Evolutionary conservation across 1,140 invertebrate genomes (phyloP).

Genomic region (Papilio dardanus): DNA sequence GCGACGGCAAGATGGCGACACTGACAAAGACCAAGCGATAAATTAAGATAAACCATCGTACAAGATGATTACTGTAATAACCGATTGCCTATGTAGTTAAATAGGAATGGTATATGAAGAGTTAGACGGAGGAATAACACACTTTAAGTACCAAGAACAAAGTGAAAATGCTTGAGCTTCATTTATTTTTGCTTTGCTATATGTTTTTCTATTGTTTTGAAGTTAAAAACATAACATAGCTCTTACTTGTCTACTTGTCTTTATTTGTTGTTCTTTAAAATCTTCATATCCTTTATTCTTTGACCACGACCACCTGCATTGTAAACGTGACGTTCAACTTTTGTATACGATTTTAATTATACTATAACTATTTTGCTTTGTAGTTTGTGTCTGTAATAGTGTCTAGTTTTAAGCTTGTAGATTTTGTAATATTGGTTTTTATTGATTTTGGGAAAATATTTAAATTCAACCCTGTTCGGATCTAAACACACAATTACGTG

Average conservation of each 20-base stretch:
- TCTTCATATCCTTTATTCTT: not conserved
- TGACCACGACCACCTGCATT: conserved; percentile 11
- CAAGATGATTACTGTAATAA: conserved; percentile 22
- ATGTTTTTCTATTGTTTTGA: not conserved
- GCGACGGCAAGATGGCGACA: conserved; percentile 40
- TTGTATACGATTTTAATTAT: not conserved
- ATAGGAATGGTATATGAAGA: not conserved
- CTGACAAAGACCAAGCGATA: conserved; percentile 36
- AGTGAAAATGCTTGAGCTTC: not conserved
- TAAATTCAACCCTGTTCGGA: conserved; percentile 4
- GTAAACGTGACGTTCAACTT: conserved; percentile 13
- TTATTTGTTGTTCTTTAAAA: not conserved
- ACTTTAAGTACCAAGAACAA: not conserved
- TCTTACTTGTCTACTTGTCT: not conserved
- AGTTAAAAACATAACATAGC: not conserved
- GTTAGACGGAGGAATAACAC: not conserved
- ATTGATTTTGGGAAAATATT: not conserved
- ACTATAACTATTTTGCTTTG: too few relatives aligned
- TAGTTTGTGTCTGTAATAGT: too few relatives aligned
- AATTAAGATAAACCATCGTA: conserved; percentile 28
- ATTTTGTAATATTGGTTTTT: not conserved
- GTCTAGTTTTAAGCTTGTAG: not conserved
- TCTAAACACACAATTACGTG: conserved; percentile 10
- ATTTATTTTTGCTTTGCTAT: not conserved
- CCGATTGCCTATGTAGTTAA: not conserved